Evolutionary conservation across 2,888 invertebrate genomes (phyloP), one percentile per base, ranked within the genome.

Genomic region (Perizoma flavofasciatum): DNA sequence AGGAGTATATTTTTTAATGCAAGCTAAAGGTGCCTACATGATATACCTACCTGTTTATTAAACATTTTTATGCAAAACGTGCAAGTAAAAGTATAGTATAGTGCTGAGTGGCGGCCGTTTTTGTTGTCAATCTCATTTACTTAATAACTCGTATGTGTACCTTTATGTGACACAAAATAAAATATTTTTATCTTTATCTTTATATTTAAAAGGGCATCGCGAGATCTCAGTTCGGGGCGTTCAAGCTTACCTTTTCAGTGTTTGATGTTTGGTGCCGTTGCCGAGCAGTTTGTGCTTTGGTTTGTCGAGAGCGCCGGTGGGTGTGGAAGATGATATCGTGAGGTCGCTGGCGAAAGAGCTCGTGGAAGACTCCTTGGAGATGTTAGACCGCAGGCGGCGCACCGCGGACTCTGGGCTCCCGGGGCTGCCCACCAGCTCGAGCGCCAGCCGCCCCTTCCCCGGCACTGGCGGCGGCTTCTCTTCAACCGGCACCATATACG

Each of bases 401-500:
- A 79, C 81, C 22, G 83, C 72, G 0, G 86, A 74, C 71, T 89
- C 88, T 0, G 92, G 87, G 69, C 89, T 88, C 32, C 85, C 84
- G 0, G 86, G 88, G 59, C 82, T 85, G 8, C 77, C 78, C 41
- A 88, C 86, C 79, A 93, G 81, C 65, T 92, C 93, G 63, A 93
- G 77, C 45, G 92, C 92, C 80, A 93, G 77, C 63, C 93, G 86
- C 11, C 92, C 91, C 73, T 94, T 93, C 52, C 81, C 92, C 69
- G 85, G 93, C 82, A 74, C 94, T 70, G 94, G 93, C 56, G 95
- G 95, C 55, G 95, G 95, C 83, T 96, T 96, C 82, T 96, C 95
- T 78, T 95, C 96, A 77, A 95, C 94, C 53, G 96, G 96, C 73
- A 96, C 92, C 95, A 96, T 95, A 83, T 96, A 96, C 70, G 96